These are phyloP conservation scores for Brachylomia viminalis DNA, from an alignment of 2,888 invertebrate genomes.

Conservation along the genomic window DNA sequence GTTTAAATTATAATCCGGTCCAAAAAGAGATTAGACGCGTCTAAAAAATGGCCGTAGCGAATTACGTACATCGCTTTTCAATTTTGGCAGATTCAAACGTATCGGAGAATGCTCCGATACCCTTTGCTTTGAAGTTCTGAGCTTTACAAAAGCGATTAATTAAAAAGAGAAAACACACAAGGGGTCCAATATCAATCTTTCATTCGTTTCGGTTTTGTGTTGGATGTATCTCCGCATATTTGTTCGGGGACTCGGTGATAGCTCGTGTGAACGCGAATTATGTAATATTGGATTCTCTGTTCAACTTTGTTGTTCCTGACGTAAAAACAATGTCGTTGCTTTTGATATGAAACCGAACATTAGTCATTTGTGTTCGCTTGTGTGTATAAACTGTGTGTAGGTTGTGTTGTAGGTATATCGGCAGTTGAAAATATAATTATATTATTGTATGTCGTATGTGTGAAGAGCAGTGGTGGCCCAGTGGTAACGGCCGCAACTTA, in stretches of 20 bases:
- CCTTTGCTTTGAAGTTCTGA: constrained; percentile 77
- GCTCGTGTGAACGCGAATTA: constrained; percentile 48
- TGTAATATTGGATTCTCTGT: constrained; percentile 58
- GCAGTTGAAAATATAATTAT: no score
- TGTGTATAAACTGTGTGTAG: background rate
- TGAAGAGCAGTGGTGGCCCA: no score
- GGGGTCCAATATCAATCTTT: constrained; percentile 75
- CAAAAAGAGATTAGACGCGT: constrained; percentile 54
- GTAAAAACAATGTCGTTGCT: constrained; percentile 46
- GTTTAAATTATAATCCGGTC: constrained; percentile 57
- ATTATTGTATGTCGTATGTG: no score
- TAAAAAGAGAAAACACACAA: constrained; percentile 75
- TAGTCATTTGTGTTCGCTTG: constrained; percentile 21
- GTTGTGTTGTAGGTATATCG: background rate
- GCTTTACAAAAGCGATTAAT: constrained; percentile 80
- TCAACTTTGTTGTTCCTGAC: constrained; percentile 49
- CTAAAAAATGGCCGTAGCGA: constrained; percentile 59
- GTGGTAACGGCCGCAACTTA: no score
- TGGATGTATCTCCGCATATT: constrained; percentile 57
- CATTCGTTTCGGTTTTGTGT: constrained; percentile 65
- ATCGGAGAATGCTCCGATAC: constrained; percentile 69
- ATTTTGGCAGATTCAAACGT: constrained; percentile 69
- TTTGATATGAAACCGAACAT: constrained; percentile 43
- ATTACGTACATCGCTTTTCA: constrained; percentile 67
- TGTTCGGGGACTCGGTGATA: constrained; percentile 49